Percentiles rank a stretch among this genome's conserved stretches.
phyloP scores from a whole-genome alignment of 2,113 vertebrate species.

The Lasiurus cinereus region DNA sequence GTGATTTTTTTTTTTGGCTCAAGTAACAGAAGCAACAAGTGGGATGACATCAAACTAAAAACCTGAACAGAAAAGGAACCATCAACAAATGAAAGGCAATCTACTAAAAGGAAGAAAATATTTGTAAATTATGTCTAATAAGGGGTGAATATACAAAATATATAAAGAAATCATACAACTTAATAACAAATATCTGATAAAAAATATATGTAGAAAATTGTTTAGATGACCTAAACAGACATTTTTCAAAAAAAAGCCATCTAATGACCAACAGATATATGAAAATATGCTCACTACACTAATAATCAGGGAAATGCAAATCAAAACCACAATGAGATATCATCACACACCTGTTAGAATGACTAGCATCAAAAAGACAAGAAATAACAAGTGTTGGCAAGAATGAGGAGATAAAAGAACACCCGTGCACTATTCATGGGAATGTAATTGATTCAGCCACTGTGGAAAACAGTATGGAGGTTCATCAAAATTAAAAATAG shows the following conservation, averaged over 20 bases:
- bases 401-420: not conserved
- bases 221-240: not conserved
- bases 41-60: not conserved
- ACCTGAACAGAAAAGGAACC: not conserved
- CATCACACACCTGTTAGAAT: not conserved
- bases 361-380: not conserved
- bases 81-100: not conserved
- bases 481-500: not conserved
- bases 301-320: not conserved
- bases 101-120: not conserved
- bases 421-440: not conserved
- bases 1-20: not conserved
- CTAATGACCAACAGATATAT: not conserved
- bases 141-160: not conserved
- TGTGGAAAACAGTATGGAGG: not conserved
- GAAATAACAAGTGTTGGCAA: not conserved
- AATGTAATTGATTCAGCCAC: not conserved
- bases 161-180: not conserved
- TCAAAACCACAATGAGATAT: not conserved
- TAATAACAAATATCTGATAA: not conserved
- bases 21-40: not conserved
- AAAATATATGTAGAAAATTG: not conserved
- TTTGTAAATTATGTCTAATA: not conserved
- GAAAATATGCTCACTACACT: not conserved
- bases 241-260: not conserved